Base-by-base conservation (phyloP, 1,140 invertebrate species). In the Hestina assimilis region DNA sequence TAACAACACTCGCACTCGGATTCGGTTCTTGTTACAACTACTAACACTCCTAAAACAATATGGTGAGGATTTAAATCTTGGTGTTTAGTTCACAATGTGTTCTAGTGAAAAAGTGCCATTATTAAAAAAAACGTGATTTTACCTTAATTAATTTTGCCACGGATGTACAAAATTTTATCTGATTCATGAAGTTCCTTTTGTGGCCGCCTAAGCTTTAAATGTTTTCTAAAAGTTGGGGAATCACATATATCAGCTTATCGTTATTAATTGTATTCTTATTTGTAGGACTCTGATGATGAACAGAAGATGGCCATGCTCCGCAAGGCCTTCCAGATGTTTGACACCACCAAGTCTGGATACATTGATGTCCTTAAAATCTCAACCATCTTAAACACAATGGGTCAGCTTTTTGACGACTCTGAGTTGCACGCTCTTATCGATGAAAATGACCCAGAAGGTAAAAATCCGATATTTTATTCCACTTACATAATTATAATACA, bases 281-380 rank as follows among this genome's bases (percentile, higher is more conserved):
- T 68, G 6, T 70, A 93, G 92, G 92, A 93, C 59, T 70, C 83
- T 55, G 92, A 93, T 81, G 93, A 95, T 82, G 94, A 95, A 64
- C 94, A 96, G 84, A 95, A 95, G 89, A 92, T 93, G 90, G 93
- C 93, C 73, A 94, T 96, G 84, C 95, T 97, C 91, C 94, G 95
- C 71, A 96, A 96, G 82, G 96, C 96, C 62, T 98, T 98, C 90
- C 94, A 96, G 85, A 97, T 97, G 96, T 97, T 97, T 72, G 96
- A 98, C 86, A 96, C 95, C 59, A 93, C 94, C 52, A 97, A 97
- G 86, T 93, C 93, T 35, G 96, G 96, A 7, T 96, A 94, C 85
- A 97, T 97, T 54, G 96, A 97, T 61, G 95, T 95, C 0, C 87
- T 94, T 31, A 96, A 97, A 78, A 96, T 97, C 76, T 94, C 95